Percentiles rank a stretch among this genome's conserved stretches.
Conservation (phyloP, 2,797 vertebrate genomes). For the Euphonia xanthogaster region DNA sequence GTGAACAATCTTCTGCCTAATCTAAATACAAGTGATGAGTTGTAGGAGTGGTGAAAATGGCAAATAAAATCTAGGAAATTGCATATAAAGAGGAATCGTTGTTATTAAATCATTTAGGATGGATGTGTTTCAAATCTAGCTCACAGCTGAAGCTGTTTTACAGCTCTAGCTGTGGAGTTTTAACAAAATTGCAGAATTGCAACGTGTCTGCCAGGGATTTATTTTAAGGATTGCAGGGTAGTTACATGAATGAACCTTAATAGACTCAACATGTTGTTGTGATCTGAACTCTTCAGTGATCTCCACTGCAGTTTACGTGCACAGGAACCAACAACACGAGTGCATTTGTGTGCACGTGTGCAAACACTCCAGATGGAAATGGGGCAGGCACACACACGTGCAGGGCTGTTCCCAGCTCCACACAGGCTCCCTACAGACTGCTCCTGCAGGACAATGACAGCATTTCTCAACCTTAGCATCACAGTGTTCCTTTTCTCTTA, state of each 20-base stretch:
- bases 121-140: conserved; percentile 48
- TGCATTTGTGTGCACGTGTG: background rate
- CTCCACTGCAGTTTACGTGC: background rate
- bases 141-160: conserved; percentile 53
- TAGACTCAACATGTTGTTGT: background rate
- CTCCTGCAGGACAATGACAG: background rate
- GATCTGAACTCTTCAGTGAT: background rate
- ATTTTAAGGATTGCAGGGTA: conserved; percentile 5
- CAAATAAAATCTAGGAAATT: conserved; percentile 59
- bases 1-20: background rate
- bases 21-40: conserved; percentile 44
- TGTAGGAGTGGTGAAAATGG: conserved; percentile 37
- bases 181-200: background rate
- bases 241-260: conserved; percentile 16
- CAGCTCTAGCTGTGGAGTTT: conserved; percentile 29
- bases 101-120: conserved; percentile 52
- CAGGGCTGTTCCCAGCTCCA: background rate
- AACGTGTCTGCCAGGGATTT: background rate
- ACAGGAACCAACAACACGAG: background rate
- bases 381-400: background rate
- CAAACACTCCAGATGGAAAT: background rate
- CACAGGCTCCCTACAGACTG: background rate
- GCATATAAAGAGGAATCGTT: conserved; percentile 31
- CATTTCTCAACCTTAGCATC: background rate
- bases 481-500: background rate